Conservation (phyloP, 1,140 invertebrate species). For the Rhyacophila brunnea region DNA sequence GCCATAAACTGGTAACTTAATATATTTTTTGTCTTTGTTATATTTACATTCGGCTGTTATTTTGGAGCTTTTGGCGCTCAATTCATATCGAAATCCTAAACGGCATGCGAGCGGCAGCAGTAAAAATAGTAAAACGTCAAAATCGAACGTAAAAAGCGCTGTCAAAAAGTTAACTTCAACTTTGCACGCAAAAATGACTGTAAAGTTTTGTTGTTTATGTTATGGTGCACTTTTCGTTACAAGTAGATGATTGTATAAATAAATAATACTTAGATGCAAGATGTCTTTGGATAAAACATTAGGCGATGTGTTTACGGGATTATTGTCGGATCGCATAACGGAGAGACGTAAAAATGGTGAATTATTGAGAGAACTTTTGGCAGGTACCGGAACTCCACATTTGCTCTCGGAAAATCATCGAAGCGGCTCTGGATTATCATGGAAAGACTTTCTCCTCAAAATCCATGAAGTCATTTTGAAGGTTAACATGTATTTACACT, state of each 20-base stretch:
- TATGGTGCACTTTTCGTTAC: too few species aligned
- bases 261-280: constrained; percentile 1
- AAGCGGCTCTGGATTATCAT: not conserved
- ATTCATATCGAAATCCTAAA: too few species aligned
- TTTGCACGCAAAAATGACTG: too few species aligned
- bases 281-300: constrained; percentile 14
- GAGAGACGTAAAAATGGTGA: constrained; percentile 9
- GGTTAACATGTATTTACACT: constrained; percentile 7
- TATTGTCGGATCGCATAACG: constrained; percentile 10
- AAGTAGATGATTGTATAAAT: not conserved
- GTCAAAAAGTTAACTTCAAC: too few species aligned
- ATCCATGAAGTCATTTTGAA: constrained; percentile 14
- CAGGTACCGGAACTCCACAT: not conserved
- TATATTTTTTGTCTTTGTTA: too few species aligned
- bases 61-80: too few species aligned
- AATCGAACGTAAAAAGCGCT: too few species aligned
- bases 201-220: too few species aligned
- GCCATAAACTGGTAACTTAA: too few species aligned
- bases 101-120: too few species aligned
- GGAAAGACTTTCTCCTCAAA: constrained; percentile 12
- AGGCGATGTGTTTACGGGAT: constrained; percentile 1
- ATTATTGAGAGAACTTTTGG: constrained; percentile 11
- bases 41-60: too few species aligned
- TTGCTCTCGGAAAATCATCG: constrained; percentile 9
- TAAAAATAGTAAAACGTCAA: too few species aligned